Evolutionary conservation across 2,797 vertebrate species (phyloP).

Genomic region (Hypotaenidia okinawae): DNA sequence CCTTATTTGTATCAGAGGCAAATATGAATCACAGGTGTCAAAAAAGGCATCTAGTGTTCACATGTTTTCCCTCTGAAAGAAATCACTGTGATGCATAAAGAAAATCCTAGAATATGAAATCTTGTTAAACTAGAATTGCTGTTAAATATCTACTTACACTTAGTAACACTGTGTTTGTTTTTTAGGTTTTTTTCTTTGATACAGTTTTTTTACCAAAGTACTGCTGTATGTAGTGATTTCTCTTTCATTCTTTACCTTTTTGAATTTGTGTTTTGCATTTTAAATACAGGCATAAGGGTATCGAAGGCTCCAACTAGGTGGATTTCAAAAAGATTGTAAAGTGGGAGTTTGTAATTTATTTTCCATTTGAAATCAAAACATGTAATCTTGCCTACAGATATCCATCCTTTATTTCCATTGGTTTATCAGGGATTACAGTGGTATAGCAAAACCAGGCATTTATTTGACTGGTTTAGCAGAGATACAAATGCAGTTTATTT

Average conservation of each 20-base stretch:
- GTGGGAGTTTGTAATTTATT: not conserved
- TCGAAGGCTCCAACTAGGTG: not conserved
- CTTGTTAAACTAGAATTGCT: not conserved
- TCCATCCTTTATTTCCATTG: not conserved
- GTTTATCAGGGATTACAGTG: not conserved
- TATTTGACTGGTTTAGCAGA: not conserved
- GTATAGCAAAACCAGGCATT: not conserved
- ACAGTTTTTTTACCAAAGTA: not conserved
- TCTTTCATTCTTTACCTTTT: not conserved
- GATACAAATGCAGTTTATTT: not conserved
- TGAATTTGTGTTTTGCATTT: not conserved
- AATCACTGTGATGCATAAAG: not conserved
- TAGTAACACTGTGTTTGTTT: not conserved
- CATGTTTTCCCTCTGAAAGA: not conserved
- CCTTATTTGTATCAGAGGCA: not conserved
- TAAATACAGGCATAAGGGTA: not conserved
- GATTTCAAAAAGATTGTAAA: slow-evolving; percentile 12
- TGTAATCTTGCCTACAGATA: not conserved
- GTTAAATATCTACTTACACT: not conserved
- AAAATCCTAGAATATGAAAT: not conserved
- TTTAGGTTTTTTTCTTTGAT: not conserved
- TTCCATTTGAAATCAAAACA: slow-evolving; percentile 19
- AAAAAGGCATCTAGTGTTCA: not conserved
- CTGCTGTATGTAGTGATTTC: not conserved
- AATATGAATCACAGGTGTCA: not conserved